Evolutionary conservation across 1,140 invertebrate genomes (phyloP).

Genomic region (Propsilocerus akamusi): DNA sequence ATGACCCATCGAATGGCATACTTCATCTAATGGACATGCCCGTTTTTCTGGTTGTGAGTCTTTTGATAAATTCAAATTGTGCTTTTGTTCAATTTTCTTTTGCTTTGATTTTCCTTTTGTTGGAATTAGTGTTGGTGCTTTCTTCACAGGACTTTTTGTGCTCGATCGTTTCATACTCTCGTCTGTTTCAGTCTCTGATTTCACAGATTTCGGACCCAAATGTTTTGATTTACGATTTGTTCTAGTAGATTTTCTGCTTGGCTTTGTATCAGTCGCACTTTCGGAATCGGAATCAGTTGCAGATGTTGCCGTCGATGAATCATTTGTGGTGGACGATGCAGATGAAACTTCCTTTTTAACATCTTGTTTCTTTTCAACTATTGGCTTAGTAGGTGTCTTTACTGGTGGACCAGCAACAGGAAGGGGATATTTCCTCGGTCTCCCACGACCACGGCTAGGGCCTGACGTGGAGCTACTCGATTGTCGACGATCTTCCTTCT

Average conservation of each 20-base stretch:
- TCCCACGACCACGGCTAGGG: constrained; percentile 8
- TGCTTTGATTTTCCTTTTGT: constrained; percentile 13
- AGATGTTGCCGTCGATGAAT: background rate
- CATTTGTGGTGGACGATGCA: background rate
- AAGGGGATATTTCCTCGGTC: constrained; percentile 16
- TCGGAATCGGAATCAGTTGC: constrained; percentile 24
- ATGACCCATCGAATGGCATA: constrained; percentile 79
- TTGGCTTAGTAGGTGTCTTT: constrained; percentile 24
- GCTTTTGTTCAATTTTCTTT: constrained; percentile 25
- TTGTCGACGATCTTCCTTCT: constrained; percentile 15
- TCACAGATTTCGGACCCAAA: constrained; percentile 25
- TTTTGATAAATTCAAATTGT: constrained; percentile 24
- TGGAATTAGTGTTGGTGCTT: constrained; percentile 17
- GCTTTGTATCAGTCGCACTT: constrained; percentile 10
- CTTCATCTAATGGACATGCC: constrained; percentile 65
- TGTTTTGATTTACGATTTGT: constrained; percentile 34
- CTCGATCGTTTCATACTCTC: constrained; percentile 29
- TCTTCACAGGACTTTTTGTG: constrained; percentile 40
- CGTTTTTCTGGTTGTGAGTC: constrained; percentile 37
- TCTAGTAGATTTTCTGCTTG: constrained; percentile 30
- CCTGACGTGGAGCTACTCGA: constrained; percentile 7
- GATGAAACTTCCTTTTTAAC: constrained; percentile 4
- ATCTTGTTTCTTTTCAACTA: constrained; percentile 7
- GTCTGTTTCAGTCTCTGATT: constrained; percentile 27
- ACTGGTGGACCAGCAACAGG: constrained; percentile 15